Conservation (phyloP, 2,888 invertebrate species). For the Metellina segmentata region DNA sequence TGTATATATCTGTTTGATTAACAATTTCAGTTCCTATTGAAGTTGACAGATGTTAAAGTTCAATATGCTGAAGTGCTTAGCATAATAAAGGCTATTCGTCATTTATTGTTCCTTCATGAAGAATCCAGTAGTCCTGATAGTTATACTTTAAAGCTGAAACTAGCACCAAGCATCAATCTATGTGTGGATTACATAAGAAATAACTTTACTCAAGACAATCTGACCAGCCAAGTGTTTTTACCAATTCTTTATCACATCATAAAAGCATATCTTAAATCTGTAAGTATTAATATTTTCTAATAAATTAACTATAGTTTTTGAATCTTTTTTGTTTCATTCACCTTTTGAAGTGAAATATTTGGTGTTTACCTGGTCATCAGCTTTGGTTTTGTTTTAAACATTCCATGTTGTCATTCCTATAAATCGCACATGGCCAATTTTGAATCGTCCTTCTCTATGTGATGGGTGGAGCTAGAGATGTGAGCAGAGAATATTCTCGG, state of each 20-base stretch:
- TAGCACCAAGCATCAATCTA: slow-evolving; percentile 33
- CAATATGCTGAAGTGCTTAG: not conserved
- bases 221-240: not conserved
- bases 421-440: no score
- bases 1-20: not conserved
- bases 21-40: slow-evolving; percentile 20
- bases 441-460: no score
- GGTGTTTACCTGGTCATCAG: no score
- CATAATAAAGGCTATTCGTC: slow-evolving; percentile 12
- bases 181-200: slow-evolving; percentile 38
- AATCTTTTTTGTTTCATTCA: no score
- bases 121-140: not conserved
- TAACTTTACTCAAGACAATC: not conserved
- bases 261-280: slow-evolving; percentile 36
- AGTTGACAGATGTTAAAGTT: not conserved
- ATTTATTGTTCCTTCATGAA: not conserved
- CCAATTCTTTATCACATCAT: slow-evolving; percentile 38
- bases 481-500: no score
- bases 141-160: not conserved
- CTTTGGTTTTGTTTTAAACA: no score
- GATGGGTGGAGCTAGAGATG: no score
- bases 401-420: no score
- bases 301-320: no score
- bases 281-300: slow-evolving; percentile 30
- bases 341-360: no score